Evolutionary conservation across 2,888 invertebrate genomes (phyloP).

Genomic region (Rugalucina vietnamica): DNA sequence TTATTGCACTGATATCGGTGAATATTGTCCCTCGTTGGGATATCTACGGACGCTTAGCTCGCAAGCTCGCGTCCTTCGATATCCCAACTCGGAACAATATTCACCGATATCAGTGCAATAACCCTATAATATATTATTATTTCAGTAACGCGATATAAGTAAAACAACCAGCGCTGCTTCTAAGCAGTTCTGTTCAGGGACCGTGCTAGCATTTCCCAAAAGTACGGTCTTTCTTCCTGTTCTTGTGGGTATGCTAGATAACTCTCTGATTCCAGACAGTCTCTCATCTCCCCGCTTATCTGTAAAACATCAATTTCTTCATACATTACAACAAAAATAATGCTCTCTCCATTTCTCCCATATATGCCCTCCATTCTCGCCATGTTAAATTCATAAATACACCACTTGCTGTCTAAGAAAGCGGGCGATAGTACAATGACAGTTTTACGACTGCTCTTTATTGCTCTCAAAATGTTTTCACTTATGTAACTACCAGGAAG

Average conservation of each 20-base stretch:
- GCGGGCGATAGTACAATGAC: constrained; percentile 60
- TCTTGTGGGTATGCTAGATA: not conserved
- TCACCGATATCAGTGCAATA: too few species aligned
- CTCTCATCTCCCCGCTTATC: constrained; percentile 29
- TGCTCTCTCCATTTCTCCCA: constrained; percentile 17
- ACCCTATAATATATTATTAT: too few species aligned
- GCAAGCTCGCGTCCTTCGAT: too few species aligned
- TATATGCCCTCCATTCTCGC: constrained; percentile 65
- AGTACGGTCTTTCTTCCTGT: not conserved
- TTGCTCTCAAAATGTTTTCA: constrained; percentile 64
- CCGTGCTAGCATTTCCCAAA: not conserved
- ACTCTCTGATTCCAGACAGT: constrained; percentile 19
- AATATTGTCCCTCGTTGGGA: too few species aligned
- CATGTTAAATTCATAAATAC: constrained; percentile 69
- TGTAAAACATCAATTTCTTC: constrained; percentile 8
- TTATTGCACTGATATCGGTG: too few species aligned
- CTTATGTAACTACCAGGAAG: constrained; percentile 62
- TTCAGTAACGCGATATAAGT: too few species aligned
- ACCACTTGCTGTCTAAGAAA: constrained; percentile 65
- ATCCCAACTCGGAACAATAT: too few species aligned
- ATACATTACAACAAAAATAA: constrained; percentile 27
- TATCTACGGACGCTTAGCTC: too few species aligned
- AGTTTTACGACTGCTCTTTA: constrained; percentile 64
- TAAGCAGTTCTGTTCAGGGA: too few species aligned
- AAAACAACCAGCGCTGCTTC: too few species aligned